These are phyloP conservation scores for Globia sparganii DNA, from an alignment of 2,888 invertebrate species.

Conservation along the genomic window DNA sequence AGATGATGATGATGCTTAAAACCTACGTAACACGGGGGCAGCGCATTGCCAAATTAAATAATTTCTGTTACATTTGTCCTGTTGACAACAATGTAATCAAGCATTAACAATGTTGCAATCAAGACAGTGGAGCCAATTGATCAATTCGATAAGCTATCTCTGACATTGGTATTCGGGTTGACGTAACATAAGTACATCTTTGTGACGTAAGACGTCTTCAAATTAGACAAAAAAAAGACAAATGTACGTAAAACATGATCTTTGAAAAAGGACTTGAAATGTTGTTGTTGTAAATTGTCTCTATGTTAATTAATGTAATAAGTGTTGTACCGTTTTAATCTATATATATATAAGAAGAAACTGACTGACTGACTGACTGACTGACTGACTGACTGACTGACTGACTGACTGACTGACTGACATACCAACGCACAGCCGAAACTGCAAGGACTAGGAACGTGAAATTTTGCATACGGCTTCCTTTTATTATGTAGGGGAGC, in stretches of 20 bases:
- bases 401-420: no score
- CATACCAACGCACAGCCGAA: no score
- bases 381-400: no score
- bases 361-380: no score
- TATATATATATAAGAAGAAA: no score
- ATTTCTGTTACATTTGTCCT: neutral
- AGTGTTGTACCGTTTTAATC: no score
- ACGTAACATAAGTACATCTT: neutral
- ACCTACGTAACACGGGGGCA: neutral
- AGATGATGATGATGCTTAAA: neutral
- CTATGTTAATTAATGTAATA: no score
- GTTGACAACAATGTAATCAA: slow-evolving; percentile 49
- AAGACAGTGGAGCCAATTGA: slow-evolving; percentile 37
- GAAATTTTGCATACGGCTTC: no score
- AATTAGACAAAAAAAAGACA: neutral
- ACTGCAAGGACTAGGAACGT: no score
- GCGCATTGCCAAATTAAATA: neutral
- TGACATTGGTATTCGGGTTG: slow-evolving; percentile 37
- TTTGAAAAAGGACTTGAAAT: neutral
- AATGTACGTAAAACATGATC: no score
- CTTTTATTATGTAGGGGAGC: no score
- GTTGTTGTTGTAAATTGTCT: no score
- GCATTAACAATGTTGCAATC: slow-evolving; percentile 47
- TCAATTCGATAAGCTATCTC: slow-evolving; percentile 53
- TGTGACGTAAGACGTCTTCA: neutral